These are phyloP conservation scores for Microplitis manilae DNA, from an alignment of 2,888 invertebrate species.

Conservation along the genomic window DNA sequence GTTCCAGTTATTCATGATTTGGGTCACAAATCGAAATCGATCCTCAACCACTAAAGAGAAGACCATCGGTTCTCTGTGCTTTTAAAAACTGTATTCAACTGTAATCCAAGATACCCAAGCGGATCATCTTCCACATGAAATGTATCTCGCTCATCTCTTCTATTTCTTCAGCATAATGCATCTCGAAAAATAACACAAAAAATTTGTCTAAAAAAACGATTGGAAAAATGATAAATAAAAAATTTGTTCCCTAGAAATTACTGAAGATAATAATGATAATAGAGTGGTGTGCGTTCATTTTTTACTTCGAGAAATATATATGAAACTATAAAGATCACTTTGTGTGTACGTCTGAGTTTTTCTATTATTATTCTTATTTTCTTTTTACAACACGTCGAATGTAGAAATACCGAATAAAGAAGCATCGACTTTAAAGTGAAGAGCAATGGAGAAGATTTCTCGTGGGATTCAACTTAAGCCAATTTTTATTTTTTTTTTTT, in stretches of 20 bases:
- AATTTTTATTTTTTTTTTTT: neutral
- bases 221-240: too few species aligned
- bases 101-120: neutral
- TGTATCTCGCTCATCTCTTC: neutral
- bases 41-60: slow-evolving; percentile 1
- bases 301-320: too few species aligned
- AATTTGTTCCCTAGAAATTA: too few species aligned
- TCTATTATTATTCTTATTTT: neutral
- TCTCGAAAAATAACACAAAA: neutral
- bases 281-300: too few species aligned
- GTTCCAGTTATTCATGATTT: neutral
- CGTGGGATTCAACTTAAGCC: neutral
- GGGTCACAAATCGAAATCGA: slow-evolving; percentile 24
- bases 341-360: too few species aligned
- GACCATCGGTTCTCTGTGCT: slow-evolving; percentile 9
- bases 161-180: neutral
- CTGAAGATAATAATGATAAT: too few species aligned
- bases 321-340: too few species aligned
- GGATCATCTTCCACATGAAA: slow-evolving; percentile 18
- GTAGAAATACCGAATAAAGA: neutral
- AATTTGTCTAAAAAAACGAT: neutral
- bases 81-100: slow-evolving; percentile 6
- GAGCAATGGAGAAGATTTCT: neutral
- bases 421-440: neutral
- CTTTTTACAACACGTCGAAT: neutral